These are phyloP conservation scores for Brachionus koreanus DNA, from an alignment of 1,140 invertebrate species.

Conservation along the genomic window DNA sequence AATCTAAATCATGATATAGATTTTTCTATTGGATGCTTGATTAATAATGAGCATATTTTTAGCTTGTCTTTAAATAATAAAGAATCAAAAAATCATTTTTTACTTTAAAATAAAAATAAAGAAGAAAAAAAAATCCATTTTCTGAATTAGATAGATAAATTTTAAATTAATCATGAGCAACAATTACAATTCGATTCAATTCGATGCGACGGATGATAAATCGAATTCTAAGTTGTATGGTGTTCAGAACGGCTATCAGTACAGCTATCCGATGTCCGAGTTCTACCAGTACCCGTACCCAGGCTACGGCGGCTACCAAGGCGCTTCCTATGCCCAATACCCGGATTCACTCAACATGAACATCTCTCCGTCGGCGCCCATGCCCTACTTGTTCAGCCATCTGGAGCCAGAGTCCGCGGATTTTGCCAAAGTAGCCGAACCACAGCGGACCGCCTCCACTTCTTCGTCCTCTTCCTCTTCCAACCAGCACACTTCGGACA, in stretches of 20 bases:
- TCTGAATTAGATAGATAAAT: not conserved
- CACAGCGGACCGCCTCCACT: not conserved
- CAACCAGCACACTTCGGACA: not conserved
- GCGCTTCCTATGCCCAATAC: not conserved
- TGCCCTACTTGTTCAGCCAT: conserved; percentile 33
- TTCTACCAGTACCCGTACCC: conserved; percentile 11
- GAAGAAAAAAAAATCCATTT: not conserved
- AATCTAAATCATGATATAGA: not conserved
- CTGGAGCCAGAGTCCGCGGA: not conserved
- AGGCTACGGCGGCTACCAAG: not conserved
- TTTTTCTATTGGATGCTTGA: not conserved
- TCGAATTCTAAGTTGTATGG: not conserved
- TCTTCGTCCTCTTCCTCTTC: not conserved
- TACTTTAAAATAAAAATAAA: not conserved
- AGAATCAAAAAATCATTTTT: conserved; percentile 36
- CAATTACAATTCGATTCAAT: conserved; percentile 8
- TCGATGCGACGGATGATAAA: conserved; percentile 4
- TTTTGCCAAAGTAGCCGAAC: not conserved
- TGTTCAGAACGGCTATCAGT: not conserved
- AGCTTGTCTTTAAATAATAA: not conserved
- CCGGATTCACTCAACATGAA: not conserved
- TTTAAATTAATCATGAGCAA: conserved; percentile 27
- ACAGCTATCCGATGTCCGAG: not conserved
- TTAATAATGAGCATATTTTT: not conserved
- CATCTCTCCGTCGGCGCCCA: not conserved